Conservation (phyloP, 23 tunicate genomes). For the Botrylloides violaceus region DNA sequence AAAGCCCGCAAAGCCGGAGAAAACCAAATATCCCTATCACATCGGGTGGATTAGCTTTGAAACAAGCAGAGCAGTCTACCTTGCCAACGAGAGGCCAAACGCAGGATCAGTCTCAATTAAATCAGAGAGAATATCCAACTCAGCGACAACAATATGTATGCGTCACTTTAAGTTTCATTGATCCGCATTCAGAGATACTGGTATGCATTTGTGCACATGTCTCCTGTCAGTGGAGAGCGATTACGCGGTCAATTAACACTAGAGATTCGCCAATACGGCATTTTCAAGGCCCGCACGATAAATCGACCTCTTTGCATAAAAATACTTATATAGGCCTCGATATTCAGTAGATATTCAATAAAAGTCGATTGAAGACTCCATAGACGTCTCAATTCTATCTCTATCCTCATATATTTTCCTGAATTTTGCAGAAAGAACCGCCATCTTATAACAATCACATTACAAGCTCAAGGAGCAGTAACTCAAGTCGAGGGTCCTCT, state of each 20-base stretch:
- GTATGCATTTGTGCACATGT: no score
- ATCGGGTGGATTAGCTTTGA: slow-evolving; percentile 33
- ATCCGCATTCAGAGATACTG: background rate
- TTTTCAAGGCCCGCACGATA: no score
- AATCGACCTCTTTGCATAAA: no score
- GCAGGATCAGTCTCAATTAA: background rate
- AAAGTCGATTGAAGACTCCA: no score
- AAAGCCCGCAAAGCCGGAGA: slow-evolving; percentile 23
- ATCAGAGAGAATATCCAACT: background rate
- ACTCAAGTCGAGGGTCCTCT: slow-evolving; percentile 23
- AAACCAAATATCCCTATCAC: slow-evolving; percentile 42
- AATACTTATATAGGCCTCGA: no score
- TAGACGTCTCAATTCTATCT: no score
- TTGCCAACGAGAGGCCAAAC: background rate
- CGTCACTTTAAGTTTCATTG: background rate
- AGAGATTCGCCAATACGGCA: no score
- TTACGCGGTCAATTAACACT: no score
- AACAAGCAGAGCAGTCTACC: slow-evolving; percentile 9
- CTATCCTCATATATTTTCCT: no score
- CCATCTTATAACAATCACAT: slow-evolving; percentile 8
- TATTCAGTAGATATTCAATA: no score
- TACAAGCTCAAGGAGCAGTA: slow-evolving; percentile 16
- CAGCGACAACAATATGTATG: slow-evolving; percentile 1
- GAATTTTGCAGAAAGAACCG: slow-evolving; percentile 20
- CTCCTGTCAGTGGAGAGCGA: no score